phyloP scores from a whole-genome alignment of 2,113 vertebrate species.

The Cathartes aura region DNA sequence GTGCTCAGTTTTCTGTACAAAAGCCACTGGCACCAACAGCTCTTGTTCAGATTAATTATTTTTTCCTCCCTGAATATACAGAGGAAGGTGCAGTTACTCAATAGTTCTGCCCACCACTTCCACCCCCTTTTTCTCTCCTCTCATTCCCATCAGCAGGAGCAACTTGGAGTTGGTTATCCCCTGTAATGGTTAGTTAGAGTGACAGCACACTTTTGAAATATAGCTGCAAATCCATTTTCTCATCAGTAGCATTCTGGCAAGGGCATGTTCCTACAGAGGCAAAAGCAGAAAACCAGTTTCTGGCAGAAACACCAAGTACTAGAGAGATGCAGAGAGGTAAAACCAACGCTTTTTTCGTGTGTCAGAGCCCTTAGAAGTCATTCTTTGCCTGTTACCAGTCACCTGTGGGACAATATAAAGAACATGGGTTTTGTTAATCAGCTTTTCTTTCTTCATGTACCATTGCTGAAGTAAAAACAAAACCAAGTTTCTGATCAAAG shows the following conservation, averaged over 20 bases:
- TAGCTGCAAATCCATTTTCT: neutral
- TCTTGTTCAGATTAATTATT: neutral
- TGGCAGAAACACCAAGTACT: neutral
- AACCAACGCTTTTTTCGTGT: fast-evolving
- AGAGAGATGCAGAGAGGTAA: neutral
- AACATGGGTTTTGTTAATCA: neutral
- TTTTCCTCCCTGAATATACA: neutral
- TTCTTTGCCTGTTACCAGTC: neutral
- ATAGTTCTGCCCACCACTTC: neutral
- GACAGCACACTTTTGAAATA: neutral
- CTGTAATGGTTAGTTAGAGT: neutral
- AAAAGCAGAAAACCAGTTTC: neutral
- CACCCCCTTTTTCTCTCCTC: neutral
- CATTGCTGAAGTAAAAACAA: neutral
- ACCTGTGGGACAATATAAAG: neutral
- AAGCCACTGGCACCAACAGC: neutral
- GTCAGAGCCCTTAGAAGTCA: neutral
- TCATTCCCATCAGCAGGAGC: neutral
- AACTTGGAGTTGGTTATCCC: neutral
- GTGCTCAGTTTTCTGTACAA: neutral
- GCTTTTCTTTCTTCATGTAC: neutral
- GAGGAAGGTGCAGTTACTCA: neutral
- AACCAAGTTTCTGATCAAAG: neutral
- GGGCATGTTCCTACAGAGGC: too few relatives aligned
- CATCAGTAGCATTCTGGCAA: neutral